These are phyloP conservation scores for Rallus limicola DNA, from an alignment of 2,113 vertebrate genomes.

Conservation along the genomic window DNA sequence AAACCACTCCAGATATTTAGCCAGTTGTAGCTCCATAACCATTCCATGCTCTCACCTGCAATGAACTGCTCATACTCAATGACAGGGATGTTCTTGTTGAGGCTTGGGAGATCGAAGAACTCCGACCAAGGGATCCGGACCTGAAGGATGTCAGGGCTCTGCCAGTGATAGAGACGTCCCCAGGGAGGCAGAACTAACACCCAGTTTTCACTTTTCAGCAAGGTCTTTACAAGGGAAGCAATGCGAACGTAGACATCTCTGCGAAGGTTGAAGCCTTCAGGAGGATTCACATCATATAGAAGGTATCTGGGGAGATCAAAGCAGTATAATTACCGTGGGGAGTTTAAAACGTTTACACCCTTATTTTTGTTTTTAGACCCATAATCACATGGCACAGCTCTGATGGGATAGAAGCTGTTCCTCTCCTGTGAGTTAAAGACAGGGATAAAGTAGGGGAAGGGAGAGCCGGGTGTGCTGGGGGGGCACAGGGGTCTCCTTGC, in stretches of 20 bases:
- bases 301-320: slow-evolving; percentile 82
- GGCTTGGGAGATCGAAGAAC: no score
- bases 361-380: neutral
- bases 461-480: rapidly evolving
- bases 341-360: rapidly evolving
- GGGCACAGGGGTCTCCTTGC: rapidly evolving
- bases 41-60: no score
- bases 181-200: slow-evolving; percentile 95
- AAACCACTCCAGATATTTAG: no score
- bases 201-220: slow-evolving; percentile 87
- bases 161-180: slow-evolving; percentile 92
- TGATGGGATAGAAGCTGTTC: neutral
- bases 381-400: rapidly evolving
- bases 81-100: no score
- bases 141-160: neutral
- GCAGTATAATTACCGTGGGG: neutral
- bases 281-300: slow-evolving; percentile 95
- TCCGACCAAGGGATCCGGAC: no score
- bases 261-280: slow-evolving; percentile 96
- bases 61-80: no score
- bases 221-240: slow-evolving; percentile 89
- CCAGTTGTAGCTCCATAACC: no score
- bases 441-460: neutral
- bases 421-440: neutral
- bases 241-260: slow-evolving; percentile 93